Base-by-base conservation (phyloP, 2,797 vertebrate species). In the Syngnathus rostellatus region DNA sequence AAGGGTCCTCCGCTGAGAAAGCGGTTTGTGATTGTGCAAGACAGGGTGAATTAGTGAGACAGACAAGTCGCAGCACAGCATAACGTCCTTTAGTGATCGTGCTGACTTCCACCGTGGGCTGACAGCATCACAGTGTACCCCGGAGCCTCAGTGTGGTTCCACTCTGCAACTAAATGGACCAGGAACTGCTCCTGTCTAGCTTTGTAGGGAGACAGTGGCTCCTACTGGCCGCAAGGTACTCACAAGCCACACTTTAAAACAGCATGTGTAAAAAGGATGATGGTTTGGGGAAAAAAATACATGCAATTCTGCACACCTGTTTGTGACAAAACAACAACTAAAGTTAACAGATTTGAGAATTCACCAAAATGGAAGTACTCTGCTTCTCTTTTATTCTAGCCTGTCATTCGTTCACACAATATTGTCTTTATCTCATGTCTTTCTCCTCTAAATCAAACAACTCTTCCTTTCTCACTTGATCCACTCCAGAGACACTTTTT, bases 391-490 rank as follows among this genome's bases (percentile, higher is more conserved):
- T 25, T 64, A 38, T 43, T 81, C 73, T 73, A 65, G 31, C 31
- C 17, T 19, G 46, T 73, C 73, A 74, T 70, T 63, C 57, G 65
- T 67, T 14, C 21, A 25, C 23, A 23, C 74, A 60, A 71, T 76
- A 43, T 69, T 51, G 71, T 73, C 74, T 46, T 43, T 68, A 55
- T 59, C 53, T 38, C 41, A 45, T 53, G 25, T 55, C 48, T 72
- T 60, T 61, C 70, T 69, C 69, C 72, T 77, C 73, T 70, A 63
- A 59, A 72, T 62, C 68, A 75, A 71, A 51, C 17, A 53, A 81
- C 78, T 77, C 71, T 73, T 74, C 78, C 65, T 80, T 80, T 76
- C 68, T 75, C 77, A 74, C 70, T 75, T 6, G 39, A 60, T 60
- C 39, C 17, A 60, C 17, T 14, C 61, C 57, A 66, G 59, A 72